These are phyloP conservation scores for Danio kyathit DNA, from an alignment of 2,797 vertebrate species.

Conservation along the genomic window DNA sequence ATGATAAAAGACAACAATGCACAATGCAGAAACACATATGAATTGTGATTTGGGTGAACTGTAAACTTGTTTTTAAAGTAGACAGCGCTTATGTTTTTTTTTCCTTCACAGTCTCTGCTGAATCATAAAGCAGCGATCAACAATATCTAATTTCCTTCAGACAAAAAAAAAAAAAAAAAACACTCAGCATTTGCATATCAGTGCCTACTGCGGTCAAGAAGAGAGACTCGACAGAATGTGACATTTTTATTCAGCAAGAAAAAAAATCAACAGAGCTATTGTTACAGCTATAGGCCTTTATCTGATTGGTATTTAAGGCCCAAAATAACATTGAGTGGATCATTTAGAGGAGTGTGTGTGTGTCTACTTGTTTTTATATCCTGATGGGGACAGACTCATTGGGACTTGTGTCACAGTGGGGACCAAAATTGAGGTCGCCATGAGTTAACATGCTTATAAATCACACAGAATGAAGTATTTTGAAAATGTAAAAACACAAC, in stretches of 20 bases:
- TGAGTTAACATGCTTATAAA: no score
- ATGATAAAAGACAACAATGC: slow-evolving; percentile 5
- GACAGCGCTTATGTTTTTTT: background rate
- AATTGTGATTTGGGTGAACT: slow-evolving; percentile 19
- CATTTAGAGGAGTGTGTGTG: background rate
- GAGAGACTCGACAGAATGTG: slow-evolving; percentile 13
- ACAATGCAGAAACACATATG: background rate
- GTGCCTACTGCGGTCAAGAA: slow-evolving; percentile 22
- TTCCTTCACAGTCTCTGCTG: background rate
- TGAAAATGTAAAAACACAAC: no score
- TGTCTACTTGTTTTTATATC: no score
- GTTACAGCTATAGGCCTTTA: background rate
- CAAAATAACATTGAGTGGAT: slow-evolving; percentile 14
- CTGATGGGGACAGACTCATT: no score
- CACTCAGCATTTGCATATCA: slow-evolving; percentile 6
- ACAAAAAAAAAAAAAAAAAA: slow-evolving; percentile 12
- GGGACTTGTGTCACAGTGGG: no score
- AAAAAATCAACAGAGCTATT: slow-evolving; percentile 20
- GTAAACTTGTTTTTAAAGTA: slow-evolving; percentile 25
- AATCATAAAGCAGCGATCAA: slow-evolving; percentile 25
- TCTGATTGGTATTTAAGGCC: slow-evolving; percentile 18
- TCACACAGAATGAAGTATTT: no score
- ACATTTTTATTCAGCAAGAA: slow-evolving; percentile 28
- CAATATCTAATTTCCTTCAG: slow-evolving; percentile 1
- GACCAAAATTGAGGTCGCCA: no score